These are phyloP conservation scores for Echeneis naucrates DNA, from an alignment of 2,797 vertebrate genomes.

Conservation along the genomic window DNA sequence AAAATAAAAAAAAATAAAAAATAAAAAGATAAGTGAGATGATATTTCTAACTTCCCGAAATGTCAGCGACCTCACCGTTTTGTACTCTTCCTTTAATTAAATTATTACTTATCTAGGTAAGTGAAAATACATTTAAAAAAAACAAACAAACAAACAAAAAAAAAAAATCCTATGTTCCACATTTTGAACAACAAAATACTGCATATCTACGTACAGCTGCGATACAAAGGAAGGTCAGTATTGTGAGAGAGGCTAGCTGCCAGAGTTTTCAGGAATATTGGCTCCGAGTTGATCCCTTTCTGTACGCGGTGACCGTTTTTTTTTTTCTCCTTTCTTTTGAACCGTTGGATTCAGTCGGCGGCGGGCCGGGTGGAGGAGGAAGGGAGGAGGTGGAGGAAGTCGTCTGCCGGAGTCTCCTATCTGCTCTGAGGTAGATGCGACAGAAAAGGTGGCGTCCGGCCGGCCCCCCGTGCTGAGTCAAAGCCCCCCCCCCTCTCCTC, in stretches of 20 bases:
- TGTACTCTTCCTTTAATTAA: constrained; percentile 67
- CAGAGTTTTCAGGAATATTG: constrained; percentile 85
- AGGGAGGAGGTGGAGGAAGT: neutral
- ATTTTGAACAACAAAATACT: constrained; percentile 89
- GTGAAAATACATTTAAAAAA: constrained; percentile 84
- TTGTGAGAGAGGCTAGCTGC: constrained; percentile 90
- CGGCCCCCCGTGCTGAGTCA: constrained; percentile 73
- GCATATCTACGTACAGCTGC: constrained; percentile 88
- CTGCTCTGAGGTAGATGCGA: constrained; percentile 79
- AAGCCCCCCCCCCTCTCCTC: constrained; percentile 31
- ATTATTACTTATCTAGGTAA: constrained; percentile 79
- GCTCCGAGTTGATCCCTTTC: constrained; percentile 86
- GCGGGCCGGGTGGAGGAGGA: neutral
- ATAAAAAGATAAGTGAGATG: constrained; percentile 16
- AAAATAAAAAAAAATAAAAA: constrained; percentile 12
- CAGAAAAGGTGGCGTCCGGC: constrained; percentile 78
- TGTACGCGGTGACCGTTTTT: constrained; percentile 64
- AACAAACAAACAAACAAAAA: constrained; percentile 71
- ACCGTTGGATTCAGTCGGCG: constrained; percentile 54
- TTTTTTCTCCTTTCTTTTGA: neutral
- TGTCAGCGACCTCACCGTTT: constrained; percentile 84
- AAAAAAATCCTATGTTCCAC: constrained; percentile 87
- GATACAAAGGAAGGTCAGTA: constrained; percentile 75
- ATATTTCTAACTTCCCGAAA: constrained; percentile 84
- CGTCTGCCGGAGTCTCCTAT: constrained; percentile 44